Evolutionary conservation across 2,113 vertebrate species (phyloP), one percentile per base, ranked within the genome.

Genomic region (Limnothrissa miodon): DNA sequence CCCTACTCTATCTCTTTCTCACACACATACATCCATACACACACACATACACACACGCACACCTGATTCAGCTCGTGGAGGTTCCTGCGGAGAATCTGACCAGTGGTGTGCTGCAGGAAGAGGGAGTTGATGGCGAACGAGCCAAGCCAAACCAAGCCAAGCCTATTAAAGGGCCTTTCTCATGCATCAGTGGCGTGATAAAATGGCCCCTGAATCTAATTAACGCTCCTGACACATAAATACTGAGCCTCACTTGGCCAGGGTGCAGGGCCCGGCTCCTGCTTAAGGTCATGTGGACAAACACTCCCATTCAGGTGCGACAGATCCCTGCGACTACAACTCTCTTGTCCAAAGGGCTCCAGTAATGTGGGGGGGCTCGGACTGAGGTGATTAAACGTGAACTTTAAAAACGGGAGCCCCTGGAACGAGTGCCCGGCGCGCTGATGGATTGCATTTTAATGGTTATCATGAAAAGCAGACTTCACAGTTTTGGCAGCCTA

Each of bases 401-500:
- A 70, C 62, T 70, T 70, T 70, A 70, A 70, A 70, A 70, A 70
- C 2, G 62, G 9, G 62, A 36, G 62, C 62, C 15, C 62, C 88
- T 83, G 87, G 90, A 84, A 86, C 88, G 91, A 87, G 84, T 87
- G 29, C 29, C 33, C 89, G 89, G 8, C 9, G 13, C 4, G 29
- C 29, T 70, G 62, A 70, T 70, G 62, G 62, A 70, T 70, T 70
- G 62, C 62, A 15, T 11, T 70, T 70, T 70, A 70, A 70, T 33
- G 33, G 62, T 70, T 70, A 70, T 70, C 62, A 70, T 70, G 62
- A 70, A 70, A 70, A 70, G 62, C 62, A 70, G 62, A 70, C 62
- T 70, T 70, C 62, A 70, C 62, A 70, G 62, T 70, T 89, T 89
- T 93, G 92, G 92, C 91, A 91, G 87, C 85, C 81, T 21, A 87